phyloP scores from a whole-genome alignment of 2,797 vertebrate species.

The Anguilla megastoma region DNA sequence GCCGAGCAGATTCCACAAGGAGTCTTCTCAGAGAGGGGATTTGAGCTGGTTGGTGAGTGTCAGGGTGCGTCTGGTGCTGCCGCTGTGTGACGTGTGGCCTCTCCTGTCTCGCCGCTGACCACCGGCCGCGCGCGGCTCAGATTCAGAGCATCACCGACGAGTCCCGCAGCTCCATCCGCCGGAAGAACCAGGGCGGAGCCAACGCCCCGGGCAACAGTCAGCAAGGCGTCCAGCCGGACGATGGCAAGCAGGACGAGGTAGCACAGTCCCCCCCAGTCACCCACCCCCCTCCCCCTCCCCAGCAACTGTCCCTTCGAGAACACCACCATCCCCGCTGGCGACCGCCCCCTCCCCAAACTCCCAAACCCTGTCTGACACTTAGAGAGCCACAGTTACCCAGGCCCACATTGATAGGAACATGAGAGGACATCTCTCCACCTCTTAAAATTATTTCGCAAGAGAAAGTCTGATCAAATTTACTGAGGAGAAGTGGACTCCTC shows the following conservation, averaged over 20 bases:
- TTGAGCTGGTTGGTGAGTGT: neutral
- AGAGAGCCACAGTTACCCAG: slow-evolving; percentile 41
- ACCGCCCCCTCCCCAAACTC: neutral
- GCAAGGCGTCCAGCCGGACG: slow-evolving; percentile 71
- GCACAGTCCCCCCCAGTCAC: slow-evolving; percentile 42
- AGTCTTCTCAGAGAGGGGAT: neutral
- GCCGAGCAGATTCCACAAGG: neutral
- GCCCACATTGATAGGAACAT: neutral
- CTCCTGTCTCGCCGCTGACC: slow-evolving; percentile 58
- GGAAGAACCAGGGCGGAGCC: slow-evolving; percentile 75
- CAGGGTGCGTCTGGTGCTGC: neutral
- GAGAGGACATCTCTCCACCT: neutral
- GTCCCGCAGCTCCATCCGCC: slow-evolving; percentile 85
- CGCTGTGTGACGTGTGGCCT: slow-evolving; percentile 59
- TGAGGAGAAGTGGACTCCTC: neutral
- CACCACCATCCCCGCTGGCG: no score
- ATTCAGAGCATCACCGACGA: slow-evolving; percentile 92
- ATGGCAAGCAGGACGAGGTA: slow-evolving; percentile 81
- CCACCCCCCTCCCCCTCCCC: no score
- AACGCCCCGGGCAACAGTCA: slow-evolving; percentile 66
- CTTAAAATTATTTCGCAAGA: neutral
- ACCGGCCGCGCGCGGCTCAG: slow-evolving; percentile 66
- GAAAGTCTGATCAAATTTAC: neutral
- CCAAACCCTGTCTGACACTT: slow-evolving; percentile 41
- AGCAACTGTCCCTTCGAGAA: no score